A percentile compares a stretch with the other conserved stretches of the same genome.
phyloP scores from a whole-genome alignment of 2,113 vertebrate species.

The Rattus rattus region DNA sequence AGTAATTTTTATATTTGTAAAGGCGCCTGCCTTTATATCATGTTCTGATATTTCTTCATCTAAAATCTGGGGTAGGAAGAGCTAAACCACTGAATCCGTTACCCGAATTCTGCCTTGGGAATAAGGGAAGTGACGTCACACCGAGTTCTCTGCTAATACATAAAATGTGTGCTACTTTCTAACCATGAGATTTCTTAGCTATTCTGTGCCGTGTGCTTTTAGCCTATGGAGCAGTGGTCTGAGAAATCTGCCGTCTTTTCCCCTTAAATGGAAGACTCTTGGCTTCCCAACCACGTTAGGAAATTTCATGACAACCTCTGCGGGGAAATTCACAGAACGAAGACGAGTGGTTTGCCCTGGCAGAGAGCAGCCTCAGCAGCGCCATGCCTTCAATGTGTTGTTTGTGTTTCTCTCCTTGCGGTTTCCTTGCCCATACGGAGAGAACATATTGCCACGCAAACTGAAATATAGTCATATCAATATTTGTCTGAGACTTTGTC shows the following conservation, averaged over 20 bases:
- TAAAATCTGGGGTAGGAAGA: background rate
- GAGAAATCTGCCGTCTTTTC: conserved; percentile 53
- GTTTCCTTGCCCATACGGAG: conserved; percentile 73
- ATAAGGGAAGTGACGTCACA: background rate
- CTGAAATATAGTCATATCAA: conserved; percentile 79
- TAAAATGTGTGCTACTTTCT: background rate
- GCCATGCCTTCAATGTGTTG: conserved; percentile 71
- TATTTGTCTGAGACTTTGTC: conserved; percentile 68
- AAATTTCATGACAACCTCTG: conserved; percentile 65
- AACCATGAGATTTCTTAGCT: background rate
- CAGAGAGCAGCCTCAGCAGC: conserved; percentile 55
- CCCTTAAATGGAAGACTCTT: conserved; percentile 49
- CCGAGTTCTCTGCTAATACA: background rate
- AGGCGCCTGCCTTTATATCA: background rate
- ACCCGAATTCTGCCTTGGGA: background rate
- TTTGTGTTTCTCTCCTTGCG: conserved; percentile 73
- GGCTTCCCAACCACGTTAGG: conserved; percentile 54
- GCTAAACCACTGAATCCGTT: background rate
- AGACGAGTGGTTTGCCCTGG: conserved; percentile 30
- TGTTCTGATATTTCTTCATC: conserved; percentile 8
- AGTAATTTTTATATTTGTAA: background rate
- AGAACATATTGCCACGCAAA: conserved; percentile 76
- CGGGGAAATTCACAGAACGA: conserved; percentile 69
- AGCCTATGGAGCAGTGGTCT: background rate
- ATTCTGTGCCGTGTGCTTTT: conserved; percentile 39